Base-by-base conservation (phyloP, 2,797 vertebrate species). In the Astyanax mexicanus region DNA sequence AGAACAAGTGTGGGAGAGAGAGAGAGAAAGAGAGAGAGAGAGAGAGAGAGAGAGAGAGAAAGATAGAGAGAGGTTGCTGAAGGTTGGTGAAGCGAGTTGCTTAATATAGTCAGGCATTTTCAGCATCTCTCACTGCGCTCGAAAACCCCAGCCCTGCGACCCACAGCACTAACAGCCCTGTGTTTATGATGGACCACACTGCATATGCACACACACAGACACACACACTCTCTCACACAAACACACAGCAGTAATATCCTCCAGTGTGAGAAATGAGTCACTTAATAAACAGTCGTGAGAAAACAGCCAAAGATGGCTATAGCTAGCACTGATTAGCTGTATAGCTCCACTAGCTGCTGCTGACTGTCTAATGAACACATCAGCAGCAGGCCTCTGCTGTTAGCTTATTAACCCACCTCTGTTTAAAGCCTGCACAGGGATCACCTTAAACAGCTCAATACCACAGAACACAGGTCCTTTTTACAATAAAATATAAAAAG, bases 51-150 rank as follows among this genome's bases (percentile, higher is more conserved):
- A 37, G 3, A 37, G 42, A 45, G 47, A 21, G 19, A 29, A 25
- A 23, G 21, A 25, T 25, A 15, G 25, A 25, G 3, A 6, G 25
- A 78, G 71, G 73, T 78, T 55, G 52, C 76, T 69, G n/a, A n/a
- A n/a, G n/a, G n/a, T 73, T 67, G 58, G 77, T 81, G 62, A 76
- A 83, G 72, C 45, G 35, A 44, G 62, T 65, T 29, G 40, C 65
- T 74, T 69, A 81, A 79, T 79, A 78, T 81, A 81, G 82, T 25
- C 42, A 75, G 77, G 62, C 68, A 83, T 81, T 74, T 77, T 81
- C 66, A 74, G 66, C 67, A 77, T 77, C 45, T 81, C 64, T 75
- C 75, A 44, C 57, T 47, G 52, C 60, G 72, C 69, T 71, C 57
- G 60, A 38, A 60, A 64, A 70, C 73, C 64, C 57, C 69, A 70